These are phyloP conservation scores for Orius insidiosus DNA, from an alignment of 1,140 invertebrate species.

Conservation along the genomic window DNA sequence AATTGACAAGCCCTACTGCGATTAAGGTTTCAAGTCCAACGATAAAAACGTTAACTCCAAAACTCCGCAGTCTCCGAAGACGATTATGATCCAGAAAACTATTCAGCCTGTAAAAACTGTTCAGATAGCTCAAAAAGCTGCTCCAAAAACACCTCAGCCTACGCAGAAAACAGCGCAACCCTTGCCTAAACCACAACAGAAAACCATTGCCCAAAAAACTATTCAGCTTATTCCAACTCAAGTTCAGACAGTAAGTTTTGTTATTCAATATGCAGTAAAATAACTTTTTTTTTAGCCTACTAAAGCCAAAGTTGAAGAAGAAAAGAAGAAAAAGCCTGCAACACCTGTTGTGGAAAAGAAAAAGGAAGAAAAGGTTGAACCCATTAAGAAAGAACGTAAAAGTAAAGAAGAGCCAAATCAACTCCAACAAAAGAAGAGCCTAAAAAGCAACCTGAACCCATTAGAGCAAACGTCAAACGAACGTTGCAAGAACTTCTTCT, in stretches of 20 bases:
- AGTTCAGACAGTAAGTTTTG: no score
- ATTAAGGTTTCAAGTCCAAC: no score
- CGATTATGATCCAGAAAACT: slow-evolving; percentile 19
- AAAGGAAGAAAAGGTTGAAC: slow-evolving; percentile 18
- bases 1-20: no score
- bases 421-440: slow-evolving; percentile 20
- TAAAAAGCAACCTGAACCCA: slow-evolving; percentile 37
- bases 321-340: background rate
- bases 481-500: slow-evolving; percentile 52
- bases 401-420: slow-evolving; percentile 17
- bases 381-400: slow-evolving; percentile 11
- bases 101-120: slow-evolving; percentile 18
- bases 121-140: slow-evolving; percentile 11
- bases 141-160: slow-evolving; percentile 16
- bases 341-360: slow-evolving; percentile 6
- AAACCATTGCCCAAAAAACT: no score
- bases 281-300: no score
- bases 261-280: no score
- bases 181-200: background rate
- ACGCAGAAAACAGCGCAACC: slow-evolving; percentile 8
- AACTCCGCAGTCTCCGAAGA: slow-evolving; percentile 6
- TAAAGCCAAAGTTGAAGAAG: background rate
- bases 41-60: no score
- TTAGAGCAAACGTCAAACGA: slow-evolving; percentile 62
- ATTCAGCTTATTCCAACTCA: no score